Evolutionary conservation across 2,888 invertebrate genomes (phyloP).

Genomic region (Thereva unica): DNA sequence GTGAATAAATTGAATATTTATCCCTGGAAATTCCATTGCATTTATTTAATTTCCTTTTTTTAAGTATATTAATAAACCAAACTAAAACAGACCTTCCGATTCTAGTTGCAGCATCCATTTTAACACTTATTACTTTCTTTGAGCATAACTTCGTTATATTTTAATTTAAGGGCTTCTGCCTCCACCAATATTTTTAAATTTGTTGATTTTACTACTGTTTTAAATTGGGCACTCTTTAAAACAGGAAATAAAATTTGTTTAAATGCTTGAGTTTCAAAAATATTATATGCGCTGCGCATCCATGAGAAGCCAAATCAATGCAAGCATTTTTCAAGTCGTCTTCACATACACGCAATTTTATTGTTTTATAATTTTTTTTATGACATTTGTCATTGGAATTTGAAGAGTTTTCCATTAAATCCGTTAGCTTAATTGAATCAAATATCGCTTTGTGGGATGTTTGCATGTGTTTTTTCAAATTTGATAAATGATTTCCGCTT

Average conservation of each 20-base stretch:
- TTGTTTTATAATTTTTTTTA: constrained; percentile 1
- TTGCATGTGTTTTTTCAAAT: no score
- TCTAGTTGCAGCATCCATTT: neutral
- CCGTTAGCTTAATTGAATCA: no score
- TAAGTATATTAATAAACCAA: neutral
- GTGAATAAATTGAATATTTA: no score
- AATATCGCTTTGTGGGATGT: no score
- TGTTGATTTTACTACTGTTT: neutral
- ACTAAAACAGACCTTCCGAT: neutral
- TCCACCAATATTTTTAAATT: neutral
- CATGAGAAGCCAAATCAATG: constrained; percentile 3
- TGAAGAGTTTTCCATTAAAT: no score
- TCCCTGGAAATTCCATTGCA: neutral
- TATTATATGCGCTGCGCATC: no score
- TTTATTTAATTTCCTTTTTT: neutral
- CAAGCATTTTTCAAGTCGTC: neutral
- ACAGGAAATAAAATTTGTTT: neutral
- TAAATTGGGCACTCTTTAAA: neutral
- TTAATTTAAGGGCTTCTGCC: neutral
- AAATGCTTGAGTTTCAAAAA: constrained; percentile 5
- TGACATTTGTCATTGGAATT: neutral
- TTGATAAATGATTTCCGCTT: no score
- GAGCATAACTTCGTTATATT: neutral
- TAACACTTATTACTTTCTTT: neutral
- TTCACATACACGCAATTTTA: neutral